Conservation (phyloP, 2,888 invertebrate species). For the Pristionchus exspectatus region DNA sequence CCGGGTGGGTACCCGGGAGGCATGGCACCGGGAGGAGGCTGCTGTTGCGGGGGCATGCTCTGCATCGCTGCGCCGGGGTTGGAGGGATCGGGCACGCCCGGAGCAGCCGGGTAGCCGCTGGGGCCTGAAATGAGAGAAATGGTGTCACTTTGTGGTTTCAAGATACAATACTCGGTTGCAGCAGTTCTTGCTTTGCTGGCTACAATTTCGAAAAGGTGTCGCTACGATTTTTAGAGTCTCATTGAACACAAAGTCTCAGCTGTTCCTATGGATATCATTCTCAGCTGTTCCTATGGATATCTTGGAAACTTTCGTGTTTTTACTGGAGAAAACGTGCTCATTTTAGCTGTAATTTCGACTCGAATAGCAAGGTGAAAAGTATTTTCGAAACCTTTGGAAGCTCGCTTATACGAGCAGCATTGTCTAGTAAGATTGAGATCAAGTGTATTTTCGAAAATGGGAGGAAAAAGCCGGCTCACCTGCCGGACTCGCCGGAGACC, state of each 20-base stretch:
- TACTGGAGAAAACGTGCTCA: too few relatives aligned
- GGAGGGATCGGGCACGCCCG: not conserved
- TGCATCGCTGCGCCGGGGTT: constrained; percentile 6
- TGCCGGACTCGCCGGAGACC: constrained; percentile 40
- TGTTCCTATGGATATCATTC: too few relatives aligned
- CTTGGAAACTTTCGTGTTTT: too few relatives aligned
- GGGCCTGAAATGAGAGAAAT: not conserved
- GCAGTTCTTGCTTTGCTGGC: not conserved
- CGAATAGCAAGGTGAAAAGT: too few relatives aligned
- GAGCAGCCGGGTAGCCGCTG: not conserved
- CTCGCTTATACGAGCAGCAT: too few relatives aligned
- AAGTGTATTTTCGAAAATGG: not conserved
- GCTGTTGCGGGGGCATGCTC: not conserved
- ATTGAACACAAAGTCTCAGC: too few relatives aligned
- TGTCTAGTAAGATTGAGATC: too few relatives aligned
- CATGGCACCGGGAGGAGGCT: not conserved
- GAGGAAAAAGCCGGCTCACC: not conserved
- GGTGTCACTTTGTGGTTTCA: not conserved
- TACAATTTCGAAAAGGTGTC: not conserved
- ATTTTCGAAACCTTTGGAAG: too few relatives aligned
- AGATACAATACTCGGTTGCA: not conserved
- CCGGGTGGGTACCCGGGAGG: constrained; percentile 46
- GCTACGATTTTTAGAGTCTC: not conserved
- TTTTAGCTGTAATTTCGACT: too few relatives aligned
- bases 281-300: too few relatives aligned